A percentile compares a stretch with the other conserved stretches of the same genome.
phyloP scores from a whole-genome alignment of 2,888 invertebrate species.

The Eudemis profundana region DNA sequence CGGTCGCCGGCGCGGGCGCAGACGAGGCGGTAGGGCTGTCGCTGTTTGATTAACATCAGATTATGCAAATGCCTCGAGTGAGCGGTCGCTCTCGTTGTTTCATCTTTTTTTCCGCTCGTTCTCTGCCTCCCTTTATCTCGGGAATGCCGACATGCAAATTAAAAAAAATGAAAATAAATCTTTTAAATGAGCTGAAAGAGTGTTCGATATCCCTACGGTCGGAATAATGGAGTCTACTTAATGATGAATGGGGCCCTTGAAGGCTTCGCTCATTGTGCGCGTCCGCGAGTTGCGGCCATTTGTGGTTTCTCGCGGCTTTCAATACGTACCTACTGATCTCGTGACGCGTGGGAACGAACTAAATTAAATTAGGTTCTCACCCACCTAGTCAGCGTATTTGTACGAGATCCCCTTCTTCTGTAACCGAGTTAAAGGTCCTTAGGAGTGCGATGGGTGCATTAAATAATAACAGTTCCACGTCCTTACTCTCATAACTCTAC shows the following conservation, averaged over 20 bases:
- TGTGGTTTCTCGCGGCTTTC: constrained; percentile 57
- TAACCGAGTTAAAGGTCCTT: background rate
- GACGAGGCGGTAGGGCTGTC: constrained; percentile 61
- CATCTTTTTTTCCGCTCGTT: constrained; percentile 76
- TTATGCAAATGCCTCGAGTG: constrained; percentile 82
- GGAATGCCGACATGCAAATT: constrained; percentile 80
- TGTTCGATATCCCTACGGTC: constrained; percentile 77
- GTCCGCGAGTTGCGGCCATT: constrained; percentile 58
- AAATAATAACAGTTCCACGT: background rate
- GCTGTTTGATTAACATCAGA: constrained; percentile 84
- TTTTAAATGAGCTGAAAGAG: constrained; percentile 80
- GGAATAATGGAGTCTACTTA: constrained; percentile 75
- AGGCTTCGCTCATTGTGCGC: constrained; percentile 69
- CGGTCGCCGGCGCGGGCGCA: constrained; percentile 50
- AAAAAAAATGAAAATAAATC: constrained; percentile 72
- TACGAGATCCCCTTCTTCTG: background rate
- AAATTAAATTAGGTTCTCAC: constrained; percentile 30
- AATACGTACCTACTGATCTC: constrained; percentile 52
- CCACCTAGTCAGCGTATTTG: background rate
- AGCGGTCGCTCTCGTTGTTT: constrained; percentile 81
- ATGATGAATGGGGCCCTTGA: constrained; percentile 74
- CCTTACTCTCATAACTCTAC: too few relatives aligned
- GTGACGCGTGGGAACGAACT: constrained; percentile 63
- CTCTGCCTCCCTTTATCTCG: constrained; percentile 78
- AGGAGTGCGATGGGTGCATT: background rate